Base-by-base conservation (phyloP, 2,113 vertebrate genomes). In the Triplophysa siluroides region DNA sequence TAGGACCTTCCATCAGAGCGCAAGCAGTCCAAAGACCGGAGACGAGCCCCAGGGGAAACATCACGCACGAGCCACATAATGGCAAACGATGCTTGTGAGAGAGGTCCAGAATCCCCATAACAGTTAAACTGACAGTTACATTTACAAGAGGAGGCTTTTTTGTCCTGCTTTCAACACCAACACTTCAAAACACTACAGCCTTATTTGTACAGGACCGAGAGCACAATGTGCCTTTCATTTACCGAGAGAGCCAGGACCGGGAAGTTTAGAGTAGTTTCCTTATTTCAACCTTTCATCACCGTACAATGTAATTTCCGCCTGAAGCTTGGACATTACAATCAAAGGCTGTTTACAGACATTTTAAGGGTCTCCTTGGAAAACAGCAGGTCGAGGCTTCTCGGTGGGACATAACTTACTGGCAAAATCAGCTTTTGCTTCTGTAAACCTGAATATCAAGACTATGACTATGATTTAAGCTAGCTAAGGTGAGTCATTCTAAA, bases 171-270 rank as follows among this genome's bases (percentile, higher is more conserved):
- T 52, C 41, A 45, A 7, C 43, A 54, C 67, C 29, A 52, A 67
- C 52, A 26, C 29, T 58, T 78, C 66, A 61, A 5, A 65, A 56
- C 56, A 71, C 62, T 58, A 56, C 3, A 18, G 41, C 26, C 75
- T 69, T 50, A 43, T 79, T 69, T 43, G 23, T 76, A 21, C 69
- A 67, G 41, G 43, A 41, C 67, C 23, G 61, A 38, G 29, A 76
- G 16, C 3, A 56, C 16, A 47, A 67, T 45, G 50, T 43, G 41
- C 47, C 33, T 79, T 65, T 73, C 47, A 65, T 81, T 84, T 61
- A 61, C 70, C 72, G 68, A 77, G 65, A 66, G 43, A 83, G 76
- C 70, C 75, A 47, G 83, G 72, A 77, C 24, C 79, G 29, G 65
- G 75, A 61, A 23, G 41, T 45, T 62, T 75, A 21, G 62, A 75